Evolutionary conservation across 2,888 invertebrate genomes (phyloP).

Genomic region (Sphaerophoria rueppellii): DNA sequence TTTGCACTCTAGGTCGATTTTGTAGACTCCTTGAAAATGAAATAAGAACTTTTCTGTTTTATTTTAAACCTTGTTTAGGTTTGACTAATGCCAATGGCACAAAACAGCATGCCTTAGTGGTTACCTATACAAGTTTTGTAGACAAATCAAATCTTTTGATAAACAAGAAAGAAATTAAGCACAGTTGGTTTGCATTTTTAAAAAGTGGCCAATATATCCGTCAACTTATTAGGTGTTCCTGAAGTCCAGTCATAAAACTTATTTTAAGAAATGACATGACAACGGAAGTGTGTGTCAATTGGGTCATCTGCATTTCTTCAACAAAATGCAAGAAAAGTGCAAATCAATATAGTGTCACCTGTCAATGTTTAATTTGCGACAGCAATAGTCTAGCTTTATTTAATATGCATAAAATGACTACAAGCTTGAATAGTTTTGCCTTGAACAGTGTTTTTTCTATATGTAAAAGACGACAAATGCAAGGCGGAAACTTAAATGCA

Average conservation of each 20-base stretch:
- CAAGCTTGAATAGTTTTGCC: conserved; percentile 67
- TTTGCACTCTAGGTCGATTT: neutral
- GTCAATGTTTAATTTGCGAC: conserved; percentile 15
- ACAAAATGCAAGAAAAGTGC: conserved; percentile 34
- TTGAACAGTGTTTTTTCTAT: conserved; percentile 43
- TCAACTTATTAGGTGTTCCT: no score
- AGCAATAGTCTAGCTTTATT: conserved; percentile 34
- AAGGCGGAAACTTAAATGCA: conserved; percentile 58
- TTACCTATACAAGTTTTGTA: neutral
- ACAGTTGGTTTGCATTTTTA: no score
- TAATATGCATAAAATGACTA: conserved; percentile 32
- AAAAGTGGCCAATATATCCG: no score
- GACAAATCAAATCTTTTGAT: neutral
- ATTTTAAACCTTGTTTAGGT: neutral
- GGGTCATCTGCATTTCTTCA: conserved; percentile 34
- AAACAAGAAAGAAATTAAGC: no score
- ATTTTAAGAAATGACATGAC: neutral
- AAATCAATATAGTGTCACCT: conserved; percentile 55
- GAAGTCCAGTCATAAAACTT: no score
- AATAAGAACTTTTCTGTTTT: neutral
- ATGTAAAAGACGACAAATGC: conserved; percentile 6
- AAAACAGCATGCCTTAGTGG: neutral
- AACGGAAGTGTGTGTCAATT: neutral
- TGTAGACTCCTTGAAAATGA: neutral
- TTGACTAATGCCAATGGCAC: neutral